Evolutionary conservation across 2,797 vertebrate genomes (phyloP).

Genomic region (Podargus strigoides): DNA sequence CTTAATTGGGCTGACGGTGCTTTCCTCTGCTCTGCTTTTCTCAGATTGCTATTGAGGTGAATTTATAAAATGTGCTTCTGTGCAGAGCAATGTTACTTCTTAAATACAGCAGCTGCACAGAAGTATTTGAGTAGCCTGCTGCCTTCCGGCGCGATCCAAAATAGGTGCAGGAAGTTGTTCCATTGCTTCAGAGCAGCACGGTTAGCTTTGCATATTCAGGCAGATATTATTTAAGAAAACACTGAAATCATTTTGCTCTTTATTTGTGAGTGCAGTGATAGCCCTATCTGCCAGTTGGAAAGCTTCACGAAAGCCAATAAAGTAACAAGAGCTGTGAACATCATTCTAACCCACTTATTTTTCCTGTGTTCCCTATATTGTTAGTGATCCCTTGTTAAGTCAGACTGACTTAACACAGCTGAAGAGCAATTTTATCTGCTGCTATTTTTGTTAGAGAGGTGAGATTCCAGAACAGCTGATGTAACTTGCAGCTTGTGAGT

Average conservation of each 20-base stretch:
- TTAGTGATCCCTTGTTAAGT: constrained; percentile 60
- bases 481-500: not conserved
- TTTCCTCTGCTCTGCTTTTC: not conserved
- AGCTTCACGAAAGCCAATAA: not conserved
- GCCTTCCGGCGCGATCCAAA: not conserved
- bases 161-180: not conserved
- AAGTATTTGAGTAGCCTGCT: not conserved
- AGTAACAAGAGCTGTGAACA: constrained; percentile 38
- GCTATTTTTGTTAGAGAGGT: constrained; percentile 5
- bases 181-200: not conserved
- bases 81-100: not conserved
- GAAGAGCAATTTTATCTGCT: constrained; percentile 40
- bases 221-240: not conserved
- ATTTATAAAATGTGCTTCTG: not conserved
- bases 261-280: not conserved
- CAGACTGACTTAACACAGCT: constrained; percentile 34
- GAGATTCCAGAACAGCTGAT: constrained; percentile 25
- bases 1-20: not conserved
- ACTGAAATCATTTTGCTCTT: not conserved
- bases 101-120: constrained; percentile 6
- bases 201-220: not conserved
- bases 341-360: constrained; percentile 35
- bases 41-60: not conserved
- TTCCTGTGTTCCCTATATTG: not conserved
- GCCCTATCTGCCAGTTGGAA: not conserved